phyloP scores from a whole-genome alignment of 2,888 invertebrate genomes.

The Terebella lapidaria region DNA sequence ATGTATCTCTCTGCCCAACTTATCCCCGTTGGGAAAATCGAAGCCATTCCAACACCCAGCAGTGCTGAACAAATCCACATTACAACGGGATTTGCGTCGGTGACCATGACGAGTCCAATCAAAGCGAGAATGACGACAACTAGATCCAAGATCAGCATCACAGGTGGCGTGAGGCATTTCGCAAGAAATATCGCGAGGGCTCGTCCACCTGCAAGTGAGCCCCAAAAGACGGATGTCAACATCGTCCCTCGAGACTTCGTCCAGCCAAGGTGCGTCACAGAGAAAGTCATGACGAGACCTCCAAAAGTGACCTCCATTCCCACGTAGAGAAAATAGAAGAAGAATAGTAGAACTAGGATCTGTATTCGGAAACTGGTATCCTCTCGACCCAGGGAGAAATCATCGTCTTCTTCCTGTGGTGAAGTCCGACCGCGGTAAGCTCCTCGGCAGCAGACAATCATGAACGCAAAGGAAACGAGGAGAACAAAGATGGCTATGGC shows the following conservation, averaged over 20 bases:
- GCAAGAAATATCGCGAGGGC: constrained; percentile 53
- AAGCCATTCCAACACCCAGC: constrained; percentile 54
- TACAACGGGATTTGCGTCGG: constrained; percentile 6
- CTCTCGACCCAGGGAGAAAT: constrained; percentile 11
- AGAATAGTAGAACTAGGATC: constrained; percentile 46
- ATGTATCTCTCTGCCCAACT: constrained; percentile 55
- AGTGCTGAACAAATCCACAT: constrained; percentile 52
- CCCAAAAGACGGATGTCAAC: constrained; percentile 55
- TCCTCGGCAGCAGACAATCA: constrained; percentile 44
- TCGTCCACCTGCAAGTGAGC: constrained; percentile 52
- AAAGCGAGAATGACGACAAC: constrained; percentile 35
- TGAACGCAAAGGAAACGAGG: constrained; percentile 44
- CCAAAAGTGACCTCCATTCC: constrained; percentile 55
- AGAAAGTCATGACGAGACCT: constrained; percentile 52
- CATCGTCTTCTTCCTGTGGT: background rate
- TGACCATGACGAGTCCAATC: constrained; percentile 38
- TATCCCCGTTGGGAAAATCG: constrained; percentile 55
- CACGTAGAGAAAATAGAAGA: constrained; percentile 52
- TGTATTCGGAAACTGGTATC: constrained; percentile 29
- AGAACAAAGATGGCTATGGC: constrained; percentile 48
- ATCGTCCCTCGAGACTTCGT: constrained; percentile 45
- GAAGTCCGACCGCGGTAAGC: background rate
- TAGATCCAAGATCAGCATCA: constrained; percentile 51
- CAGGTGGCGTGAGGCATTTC: constrained; percentile 45
- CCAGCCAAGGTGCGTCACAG: constrained; percentile 44